These are phyloP conservation scores for Acanthococcus lagerstroemiae DNA, from an alignment of 2,888 invertebrate genomes.

Conservation along the genomic window DNA sequence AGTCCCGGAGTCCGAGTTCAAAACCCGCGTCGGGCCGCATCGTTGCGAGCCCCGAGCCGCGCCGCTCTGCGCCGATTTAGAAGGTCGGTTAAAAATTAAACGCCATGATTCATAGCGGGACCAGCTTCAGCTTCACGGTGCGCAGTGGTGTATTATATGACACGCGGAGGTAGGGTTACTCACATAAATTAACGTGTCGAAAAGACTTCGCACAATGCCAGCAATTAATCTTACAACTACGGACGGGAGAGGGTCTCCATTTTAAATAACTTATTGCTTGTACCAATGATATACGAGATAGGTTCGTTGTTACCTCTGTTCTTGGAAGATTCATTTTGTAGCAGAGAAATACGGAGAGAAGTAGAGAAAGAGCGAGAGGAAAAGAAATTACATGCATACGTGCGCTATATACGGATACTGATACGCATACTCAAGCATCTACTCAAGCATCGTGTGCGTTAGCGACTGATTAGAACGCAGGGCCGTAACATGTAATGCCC, in stretches of 20 bases:
- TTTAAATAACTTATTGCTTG: slow-evolving; percentile 20
- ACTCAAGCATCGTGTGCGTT: too few species aligned
- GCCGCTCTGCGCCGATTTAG: not conserved
- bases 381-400: too few species aligned
- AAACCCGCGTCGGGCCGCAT: not conserved
- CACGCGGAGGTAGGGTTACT: slow-evolving; percentile 12
- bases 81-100: not conserved
- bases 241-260: slow-evolving; percentile 24
- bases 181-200: slow-evolving; percentile 27
- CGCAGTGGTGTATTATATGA: slow-evolving; percentile 1
- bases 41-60: not conserved
- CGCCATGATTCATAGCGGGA: not conserved
- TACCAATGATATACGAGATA: slow-evolving; percentile 25
- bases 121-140: not conserved
- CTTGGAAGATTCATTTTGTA: not conserved
- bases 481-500: too few species aligned
- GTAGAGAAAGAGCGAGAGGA: too few species aligned
- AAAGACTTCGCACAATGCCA: slow-evolving; percentile 25
- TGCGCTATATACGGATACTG: too few species aligned
- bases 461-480: too few species aligned
- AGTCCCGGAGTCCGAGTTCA: too few species aligned
- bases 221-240: slow-evolving; percentile 21
- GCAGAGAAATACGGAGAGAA: too few species aligned
- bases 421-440: too few species aligned
- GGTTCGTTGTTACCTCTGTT: slow-evolving; percentile 7